Evolutionary conservation across 1,140 invertebrate genomes (phyloP).

Genomic region (Diabrotica undecimpunctata): DNA sequence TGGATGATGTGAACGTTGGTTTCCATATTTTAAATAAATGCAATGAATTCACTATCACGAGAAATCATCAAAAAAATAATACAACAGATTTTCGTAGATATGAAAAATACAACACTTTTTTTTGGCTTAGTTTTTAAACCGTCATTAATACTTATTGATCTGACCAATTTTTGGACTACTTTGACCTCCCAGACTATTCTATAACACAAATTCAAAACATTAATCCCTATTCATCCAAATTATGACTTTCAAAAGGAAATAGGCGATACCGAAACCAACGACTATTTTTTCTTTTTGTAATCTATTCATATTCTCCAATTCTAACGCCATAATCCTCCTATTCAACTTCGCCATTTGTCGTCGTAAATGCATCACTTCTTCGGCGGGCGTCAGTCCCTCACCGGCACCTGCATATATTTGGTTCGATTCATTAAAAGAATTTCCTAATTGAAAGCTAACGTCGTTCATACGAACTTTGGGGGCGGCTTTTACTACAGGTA

Average conservation of each 20-base stretch:
- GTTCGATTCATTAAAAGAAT: conserved; percentile 47
- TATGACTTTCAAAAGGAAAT: conserved; percentile 80
- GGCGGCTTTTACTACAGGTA: conserved; percentile 32
- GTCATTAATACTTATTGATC: too few relatives aligned
- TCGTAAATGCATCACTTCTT: conserved; percentile 77
- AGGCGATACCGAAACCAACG: conserved; percentile 75
- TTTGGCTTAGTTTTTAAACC: too few relatives aligned
- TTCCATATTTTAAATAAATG: too few relatives aligned
- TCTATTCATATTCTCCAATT: conserved; percentile 73
- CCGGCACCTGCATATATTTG: conserved; percentile 37
- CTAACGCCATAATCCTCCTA: conserved; percentile 77
- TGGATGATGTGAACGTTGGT: too few relatives aligned
- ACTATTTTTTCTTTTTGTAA: conserved; percentile 79
- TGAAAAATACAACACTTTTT: too few relatives aligned
- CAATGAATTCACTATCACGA: too few relatives aligned
- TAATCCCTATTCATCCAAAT: conserved; percentile 70
- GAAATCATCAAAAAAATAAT: too few relatives aligned
- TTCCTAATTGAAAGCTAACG: conserved; percentile 19
- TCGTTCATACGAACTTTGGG: conserved; percentile 30
- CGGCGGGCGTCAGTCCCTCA: conserved; percentile 65
- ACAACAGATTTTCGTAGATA: too few relatives aligned
- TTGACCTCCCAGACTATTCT: too few relatives aligned
- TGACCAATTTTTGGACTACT: too few relatives aligned
- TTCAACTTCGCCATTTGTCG: conserved; percentile 80
- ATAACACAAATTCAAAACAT: not conserved